phyloP scores from a whole-genome alignment of 2,113 vertebrate genomes.

The Choloepus hoffmanni region DNA sequence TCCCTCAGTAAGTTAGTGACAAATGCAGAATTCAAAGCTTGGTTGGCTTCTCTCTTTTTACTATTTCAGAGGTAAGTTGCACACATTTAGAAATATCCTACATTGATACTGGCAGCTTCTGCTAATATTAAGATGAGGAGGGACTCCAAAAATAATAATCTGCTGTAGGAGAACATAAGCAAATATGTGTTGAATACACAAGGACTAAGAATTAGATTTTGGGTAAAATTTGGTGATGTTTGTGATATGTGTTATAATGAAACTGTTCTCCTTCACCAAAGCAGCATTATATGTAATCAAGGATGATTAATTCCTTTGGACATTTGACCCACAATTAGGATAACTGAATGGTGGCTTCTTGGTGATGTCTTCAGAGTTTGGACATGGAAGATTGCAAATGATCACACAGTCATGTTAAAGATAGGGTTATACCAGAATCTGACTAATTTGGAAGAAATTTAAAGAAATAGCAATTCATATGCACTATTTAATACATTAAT shows the following conservation, averaged over 20 bases:
- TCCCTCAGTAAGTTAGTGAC: background rate
- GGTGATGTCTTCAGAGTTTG: background rate
- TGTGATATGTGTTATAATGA: background rate
- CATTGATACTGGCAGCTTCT: background rate
- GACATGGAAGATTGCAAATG: background rate
- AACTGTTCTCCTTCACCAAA: background rate
- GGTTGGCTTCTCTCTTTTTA: background rate
- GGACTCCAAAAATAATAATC: background rate
- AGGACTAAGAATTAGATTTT: background rate
- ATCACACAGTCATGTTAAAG: background rate
- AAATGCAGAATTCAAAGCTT: slow-evolving; percentile 22
- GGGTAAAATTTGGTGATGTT: background rate
- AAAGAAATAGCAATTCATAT: background rate
- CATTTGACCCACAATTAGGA: background rate
- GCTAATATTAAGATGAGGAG: slow-evolving; percentile 27
- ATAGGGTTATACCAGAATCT: background rate
- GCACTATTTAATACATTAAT: background rate
- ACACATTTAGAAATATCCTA: background rate
- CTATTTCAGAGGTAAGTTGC: background rate
- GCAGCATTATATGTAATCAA: background rate
- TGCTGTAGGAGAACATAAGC: background rate
- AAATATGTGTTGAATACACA: background rate
- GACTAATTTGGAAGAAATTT: background rate
- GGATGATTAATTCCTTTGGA: background rate
- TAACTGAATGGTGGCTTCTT: background rate